Evolutionary conservation across 2,888 invertebrate species (phyloP), one percentile per base, ranked within the genome.

Genomic region (Lepas anatifera): DNA sequence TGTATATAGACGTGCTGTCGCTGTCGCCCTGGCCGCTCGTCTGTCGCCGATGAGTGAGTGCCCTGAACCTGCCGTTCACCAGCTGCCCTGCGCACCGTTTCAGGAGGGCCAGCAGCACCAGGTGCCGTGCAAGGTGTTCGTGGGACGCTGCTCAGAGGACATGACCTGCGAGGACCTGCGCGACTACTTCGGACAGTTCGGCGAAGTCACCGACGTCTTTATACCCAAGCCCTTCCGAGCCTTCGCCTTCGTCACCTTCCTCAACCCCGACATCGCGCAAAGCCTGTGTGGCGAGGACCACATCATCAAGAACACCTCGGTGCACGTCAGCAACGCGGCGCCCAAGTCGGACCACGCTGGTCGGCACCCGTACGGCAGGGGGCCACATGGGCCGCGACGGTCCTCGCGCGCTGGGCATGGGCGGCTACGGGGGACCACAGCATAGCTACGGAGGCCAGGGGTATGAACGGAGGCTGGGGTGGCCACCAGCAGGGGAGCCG

Each of bases 201-300:
- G 94, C 75, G 93, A 94, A 83, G 94, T 95, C 69, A 90, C 91
- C 71, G 95, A 96, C 84, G 95, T 95, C 69, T 96, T 95, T 85
- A 94, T 96, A 75, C 95, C 96, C 41, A 90, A 92, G 80, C 95
- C 95, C 71, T 96, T 95, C 81, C 84, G 91, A 77, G 91, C 91
- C 69, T 92, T 93, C 81, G 92, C 91, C 73, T 96, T 96, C 84
- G 94, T 96, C 69, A 95, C 95, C 69, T 94, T 96, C 82, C 83
- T 92, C 77, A 93, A 94, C 78, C 90, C 94, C 37, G 91, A 93
- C 80, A 89, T 94, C 68, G 95, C 94, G 67, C 92, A 92, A 80
- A 87, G 88, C 75, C 84, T 95, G 58, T 93, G 93, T 81, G 94
- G 94, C 67, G 93, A 95, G 81, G 94, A 95, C 81, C 93, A 94